Evolutionary conservation across 1,140 invertebrate species (phyloP).

Genomic region (Sesamia nonagrioides): DNA sequence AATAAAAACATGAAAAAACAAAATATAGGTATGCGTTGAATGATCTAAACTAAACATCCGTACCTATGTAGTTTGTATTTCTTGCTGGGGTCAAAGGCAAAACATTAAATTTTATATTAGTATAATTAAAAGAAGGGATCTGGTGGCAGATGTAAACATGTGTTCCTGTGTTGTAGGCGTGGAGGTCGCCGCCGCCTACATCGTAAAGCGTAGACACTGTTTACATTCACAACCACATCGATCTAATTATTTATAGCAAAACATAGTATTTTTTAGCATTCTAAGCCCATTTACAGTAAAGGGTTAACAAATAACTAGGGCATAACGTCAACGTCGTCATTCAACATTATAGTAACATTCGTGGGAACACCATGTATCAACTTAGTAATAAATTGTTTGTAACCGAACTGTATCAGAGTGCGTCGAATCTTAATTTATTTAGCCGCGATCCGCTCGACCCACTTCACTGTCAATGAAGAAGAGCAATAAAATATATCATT

Average conservation of each 20-base stretch:
- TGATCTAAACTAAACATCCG: constrained; percentile 3
- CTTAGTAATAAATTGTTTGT: constrained; percentile 44
- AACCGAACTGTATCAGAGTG: constrained; percentile 35
- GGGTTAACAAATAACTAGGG: constrained; percentile 1
- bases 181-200: constrained; percentile 73
- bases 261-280: constrained; percentile 25
- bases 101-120: constrained; percentile 51
- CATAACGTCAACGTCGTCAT: too few relatives aligned
- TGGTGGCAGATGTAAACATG: constrained; percentile 75
- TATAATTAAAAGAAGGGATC: constrained; percentile 65
- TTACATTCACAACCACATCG: constrained; percentile 72
- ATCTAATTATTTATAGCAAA: constrained; percentile 65
- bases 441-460: constrained; percentile 77
- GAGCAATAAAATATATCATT: constrained; percentile 74
- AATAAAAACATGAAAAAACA: background rate
- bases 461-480: constrained; percentile 79
- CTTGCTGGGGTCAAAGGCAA: constrained; percentile 28
- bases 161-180: constrained; percentile 77
- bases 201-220: constrained; percentile 62
- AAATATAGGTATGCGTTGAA: background rate
- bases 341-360: background rate
- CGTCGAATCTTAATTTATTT: constrained; percentile 76
- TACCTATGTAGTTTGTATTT: background rate
- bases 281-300: background rate
- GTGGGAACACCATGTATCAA: constrained; percentile 10